A percentile compares a stretch with the other conserved stretches of the same genome.
These are phyloP conservation scores for Dioctria linearis DNA, from an alignment of 2,888 invertebrate species.

Conservation along the genomic window DNA sequence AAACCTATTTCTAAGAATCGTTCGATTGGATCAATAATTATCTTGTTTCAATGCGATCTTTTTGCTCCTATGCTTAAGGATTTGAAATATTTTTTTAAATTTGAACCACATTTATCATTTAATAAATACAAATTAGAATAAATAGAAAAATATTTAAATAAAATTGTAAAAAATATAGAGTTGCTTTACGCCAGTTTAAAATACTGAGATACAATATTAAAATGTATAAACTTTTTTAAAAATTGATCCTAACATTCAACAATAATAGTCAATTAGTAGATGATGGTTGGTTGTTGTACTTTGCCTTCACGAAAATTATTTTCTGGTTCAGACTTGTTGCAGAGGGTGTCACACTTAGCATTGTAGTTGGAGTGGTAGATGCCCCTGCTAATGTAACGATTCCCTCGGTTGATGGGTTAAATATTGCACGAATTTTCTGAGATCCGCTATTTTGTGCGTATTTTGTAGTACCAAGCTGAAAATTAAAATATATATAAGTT, in stretches of 20 bases:
- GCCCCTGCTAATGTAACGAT: slow-evolving; percentile 27
- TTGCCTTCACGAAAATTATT: slow-evolving; percentile 66
- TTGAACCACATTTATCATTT: slow-evolving; percentile 7
- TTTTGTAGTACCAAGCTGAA: slow-evolving; percentile 38
- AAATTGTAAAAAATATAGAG: slow-evolving; percentile 26
- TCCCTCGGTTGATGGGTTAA: slow-evolving; percentile 51
- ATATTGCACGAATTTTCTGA: slow-evolving; percentile 57
- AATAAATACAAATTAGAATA: slow-evolving; percentile 31
- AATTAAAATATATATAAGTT: no score
- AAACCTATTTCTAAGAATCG: slow-evolving; percentile 21
- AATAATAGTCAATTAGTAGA: slow-evolving; percentile 37
- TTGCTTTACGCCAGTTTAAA: slow-evolving; percentile 21
- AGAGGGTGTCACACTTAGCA: slow-evolving; percentile 56
- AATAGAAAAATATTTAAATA: slow-evolving; percentile 34
- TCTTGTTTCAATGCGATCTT: slow-evolving; percentile 13
- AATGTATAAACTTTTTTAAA: slow-evolving; percentile 34
- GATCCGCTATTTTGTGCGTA: slow-evolving; percentile 38
- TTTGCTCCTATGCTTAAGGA: neutral
- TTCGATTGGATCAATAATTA: slow-evolving; percentile 22
- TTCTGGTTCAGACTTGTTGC: slow-evolving; percentile 64
- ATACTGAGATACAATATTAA: slow-evolving; percentile 48
- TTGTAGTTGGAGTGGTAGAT: neutral
- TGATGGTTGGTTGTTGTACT: slow-evolving; percentile 59
- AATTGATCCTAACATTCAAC: slow-evolving; percentile 45
- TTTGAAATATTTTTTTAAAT: neutral